These are phyloP conservation scores for Clepsis dumicolana DNA, from an alignment of 2,888 invertebrate species.

Conservation along the genomic window DNA sequence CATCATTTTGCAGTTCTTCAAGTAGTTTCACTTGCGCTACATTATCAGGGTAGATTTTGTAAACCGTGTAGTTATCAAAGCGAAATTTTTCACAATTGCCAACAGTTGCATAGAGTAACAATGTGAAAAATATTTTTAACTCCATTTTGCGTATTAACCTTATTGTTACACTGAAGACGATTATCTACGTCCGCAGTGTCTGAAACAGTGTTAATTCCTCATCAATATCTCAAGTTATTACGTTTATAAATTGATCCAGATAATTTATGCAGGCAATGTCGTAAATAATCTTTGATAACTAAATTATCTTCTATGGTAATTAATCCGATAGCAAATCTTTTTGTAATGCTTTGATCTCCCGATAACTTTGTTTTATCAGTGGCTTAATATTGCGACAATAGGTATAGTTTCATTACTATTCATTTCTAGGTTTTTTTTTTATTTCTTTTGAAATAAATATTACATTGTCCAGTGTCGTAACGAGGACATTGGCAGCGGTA, in stretches of 20 bases:
- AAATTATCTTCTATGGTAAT: not conserved
- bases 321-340: slow-evolving; percentile 1
- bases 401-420: not conserved
- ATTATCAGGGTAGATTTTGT: slow-evolving; percentile 82
- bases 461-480: too few species aligned
- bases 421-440: not conserved
- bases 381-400: not conserved
- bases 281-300: not conserved
- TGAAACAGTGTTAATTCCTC: slow-evolving; percentile 6
- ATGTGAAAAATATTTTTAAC: not conserved
- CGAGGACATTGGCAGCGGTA: too few species aligned
- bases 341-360: not conserved
- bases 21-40: slow-evolving; percentile 79
- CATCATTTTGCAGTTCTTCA: slow-evolving; percentile 73
- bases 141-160: slow-evolving; percentile 12
- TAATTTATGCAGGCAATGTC: not conserved
- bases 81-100: slow-evolving; percentile 59
- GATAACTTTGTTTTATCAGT: slow-evolving; percentile 1
- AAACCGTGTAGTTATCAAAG: slow-evolving; percentile 81
- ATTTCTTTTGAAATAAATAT: too few species aligned
- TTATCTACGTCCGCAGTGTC: not conserved
- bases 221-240: not conserved
- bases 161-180: slow-evolving; percentile 9
- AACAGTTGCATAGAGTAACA: slow-evolving; percentile 11
- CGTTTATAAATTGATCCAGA: not conserved